Base-by-base conservation (phyloP, 1,140 invertebrate genomes). In the Glossosoma conforme region DNA sequence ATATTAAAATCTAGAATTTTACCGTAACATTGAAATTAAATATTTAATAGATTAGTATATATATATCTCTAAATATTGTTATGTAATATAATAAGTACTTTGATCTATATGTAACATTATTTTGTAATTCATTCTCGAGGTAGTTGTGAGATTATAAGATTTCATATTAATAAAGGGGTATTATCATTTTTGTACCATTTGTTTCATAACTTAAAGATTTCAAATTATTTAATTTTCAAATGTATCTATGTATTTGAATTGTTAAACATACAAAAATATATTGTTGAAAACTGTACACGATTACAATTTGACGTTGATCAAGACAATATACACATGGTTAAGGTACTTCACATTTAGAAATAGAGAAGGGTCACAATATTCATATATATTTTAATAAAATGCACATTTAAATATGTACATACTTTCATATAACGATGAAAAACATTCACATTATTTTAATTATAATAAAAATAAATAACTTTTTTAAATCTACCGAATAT, bases 101-200 rank as follows among this genome's bases (percentile, higher is more conserved):
- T 40, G 20, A 17, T 6, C 6, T 28, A 28, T 28, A 28, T 28
- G n/a, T 40, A 10, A 36, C 28, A 13, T 17, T 49, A 22, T 30
- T 42, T 20, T 13, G 22, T 25, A 25, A 25, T 21, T 10, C 19
- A 17, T 21, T 10, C 15, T 33, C 44, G 54, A 57, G 54, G 54
- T 57, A 57, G 54, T 37, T 49, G 20, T 35, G 37, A 24, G 42
- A 10, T 49, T 20, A 21, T 49, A 10, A 19, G 25, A 20, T 15
- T 14, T 38, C 30, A 22, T 43, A 30, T 44, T 43, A 21, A 35
- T 40, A 38, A 11, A 24, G 37, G 24, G 13, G 47, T 57, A 48
- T 48, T 57, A 57, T 57, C 54, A 40, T 33, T 33, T 57, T 57
- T 57, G 54, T 57, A 57, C 54, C 51, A 52, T 57, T 14, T 36